Base-by-base conservation (phyloP, 2,888 invertebrate genomes). In the Encarsia formosa region DNA sequence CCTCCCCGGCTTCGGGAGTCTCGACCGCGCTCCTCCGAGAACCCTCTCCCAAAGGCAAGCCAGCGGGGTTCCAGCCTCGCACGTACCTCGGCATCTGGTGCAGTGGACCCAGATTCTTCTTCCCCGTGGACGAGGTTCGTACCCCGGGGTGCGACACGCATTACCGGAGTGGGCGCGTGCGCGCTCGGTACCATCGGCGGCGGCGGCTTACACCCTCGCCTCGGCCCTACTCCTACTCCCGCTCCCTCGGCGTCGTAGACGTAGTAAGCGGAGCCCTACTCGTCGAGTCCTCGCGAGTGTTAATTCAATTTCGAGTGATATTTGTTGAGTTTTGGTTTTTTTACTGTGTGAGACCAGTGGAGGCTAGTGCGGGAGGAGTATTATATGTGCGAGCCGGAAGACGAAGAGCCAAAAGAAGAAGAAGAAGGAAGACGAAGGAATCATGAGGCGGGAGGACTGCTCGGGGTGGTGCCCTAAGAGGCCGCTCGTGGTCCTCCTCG, bases 11-110 rank as follows among this genome's bases (percentile, higher is more conserved):
- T 44, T 52, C 54, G 37, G 51, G 50, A 52, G 63, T 53, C 59
- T 43, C 26, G 34, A 58, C 59, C 60, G 54, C 34, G 34, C 73
- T 4, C 73, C 72, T 3, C 45, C 16, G 29, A 16, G 74, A 74
- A 56, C 59, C 68, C 4, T 71, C 76, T 9, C 68, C 76, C 2
- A 46, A 47, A 19, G 9, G n/a, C 32, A n/a, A 11, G 32, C 32
- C 13, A 11, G 32, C 32, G 18, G 9, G 20, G 9, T 16, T 13
- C 5, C 5, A 8, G 13, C 37, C 9, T 8, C 37, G 18, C 26
- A 2, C 11, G 40, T 24, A 37, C 18, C 26, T 23, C 40, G 23
- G 9, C 11, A n/a, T 16, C 16, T 13, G 8, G 11, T 13, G 2
- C 20, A 5, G 37, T 20, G 26, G 26, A 6, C 26, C 6, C 26